Evolutionary conservation across 2,888 invertebrate genomes (phyloP).

Genomic region (Vesta saturnalis): DNA sequence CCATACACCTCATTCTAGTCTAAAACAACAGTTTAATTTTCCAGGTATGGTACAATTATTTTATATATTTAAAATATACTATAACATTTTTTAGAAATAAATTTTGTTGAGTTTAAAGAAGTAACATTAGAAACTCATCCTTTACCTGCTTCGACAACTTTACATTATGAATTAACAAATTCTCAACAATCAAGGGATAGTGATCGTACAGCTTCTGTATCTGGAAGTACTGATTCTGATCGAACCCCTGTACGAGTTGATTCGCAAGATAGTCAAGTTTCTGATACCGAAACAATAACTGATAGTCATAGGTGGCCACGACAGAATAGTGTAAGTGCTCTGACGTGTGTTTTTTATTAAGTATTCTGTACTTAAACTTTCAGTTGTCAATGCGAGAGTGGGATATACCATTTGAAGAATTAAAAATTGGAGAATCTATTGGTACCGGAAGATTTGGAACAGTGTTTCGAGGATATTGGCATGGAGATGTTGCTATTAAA

Average conservation of each 20-base stretch:
- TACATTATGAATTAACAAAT: conserved; percentile 63
- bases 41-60: conserved; percentile 67
- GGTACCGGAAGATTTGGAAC: conserved; percentile 95
- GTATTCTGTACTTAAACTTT: conserved; percentile 34
- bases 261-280: conserved; percentile 83
- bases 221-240: conserved; percentile 80
- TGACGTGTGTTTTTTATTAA: neutral
- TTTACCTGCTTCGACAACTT: conserved; percentile 52
- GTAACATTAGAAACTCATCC: conserved; percentile 67
- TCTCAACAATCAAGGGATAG: conserved; percentile 75
- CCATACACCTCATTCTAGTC: conserved; percentile 61
- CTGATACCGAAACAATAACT: conserved; percentile 69
- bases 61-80: neutral
- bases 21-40: conserved; percentile 78
- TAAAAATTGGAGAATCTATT: conserved; percentile 86
- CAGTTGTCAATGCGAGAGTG: conserved; percentile 92
- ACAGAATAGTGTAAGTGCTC: conserved; percentile 78
- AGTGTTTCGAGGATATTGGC: conserved; percentile 96
- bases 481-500: conserved; percentile 98
- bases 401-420: conserved; percentile 98
- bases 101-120: conserved; percentile 60
- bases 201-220: conserved; percentile 77
- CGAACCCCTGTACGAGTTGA: conserved; percentile 82
- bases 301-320: conserved; percentile 74
- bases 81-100: conserved; percentile 53